A percentile compares a stretch with the other conserved stretches of the same genome.
These are phyloP conservation scores for Glossosoma conforme DNA, from an alignment of 1,140 invertebrate species.

Conservation along the genomic window DNA sequence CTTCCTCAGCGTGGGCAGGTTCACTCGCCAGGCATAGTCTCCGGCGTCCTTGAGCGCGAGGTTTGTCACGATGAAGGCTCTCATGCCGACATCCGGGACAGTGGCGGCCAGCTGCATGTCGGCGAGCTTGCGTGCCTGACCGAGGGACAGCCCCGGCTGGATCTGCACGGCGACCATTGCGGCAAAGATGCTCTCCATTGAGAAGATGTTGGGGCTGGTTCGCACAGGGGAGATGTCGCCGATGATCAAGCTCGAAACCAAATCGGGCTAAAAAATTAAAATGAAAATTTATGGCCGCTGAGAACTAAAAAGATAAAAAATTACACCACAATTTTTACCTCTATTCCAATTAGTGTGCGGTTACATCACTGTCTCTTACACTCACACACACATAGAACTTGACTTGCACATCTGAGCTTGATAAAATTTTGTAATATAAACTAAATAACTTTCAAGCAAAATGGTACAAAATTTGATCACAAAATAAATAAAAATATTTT, in stretches of 20 bases:
- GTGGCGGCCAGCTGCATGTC: constrained; percentile 43
- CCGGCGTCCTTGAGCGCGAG: constrained; percentile 59
- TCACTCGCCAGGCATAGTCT: constrained; percentile 67
- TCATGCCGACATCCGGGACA: constrained; percentile 41
- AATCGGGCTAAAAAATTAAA: constrained; percentile 59
- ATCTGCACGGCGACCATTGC: constrained; percentile 60
- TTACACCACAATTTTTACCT: no score
- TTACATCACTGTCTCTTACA: no score
- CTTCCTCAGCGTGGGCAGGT: constrained; percentile 63
- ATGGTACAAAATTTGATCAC: no score
- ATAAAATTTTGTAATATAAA: no score
- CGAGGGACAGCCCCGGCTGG: constrained; percentile 55
- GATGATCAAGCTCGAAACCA: constrained; percentile 74
- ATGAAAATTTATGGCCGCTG: no score
- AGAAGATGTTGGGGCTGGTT: constrained; percentile 56
- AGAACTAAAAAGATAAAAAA: no score
- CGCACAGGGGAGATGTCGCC: constrained; percentile 79
- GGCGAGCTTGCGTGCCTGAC: constrained; percentile 56
- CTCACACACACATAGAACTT: no score
- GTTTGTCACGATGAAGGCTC: constrained; percentile 76
- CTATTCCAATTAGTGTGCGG: no score
- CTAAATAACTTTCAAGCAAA: no score
- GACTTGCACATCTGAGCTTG: no score
- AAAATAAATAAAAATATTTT: no score
- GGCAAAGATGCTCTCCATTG: constrained; percentile 61